Conservation (phyloP, 2,113 vertebrate species). For the Notarius quadriscutis region DNA sequence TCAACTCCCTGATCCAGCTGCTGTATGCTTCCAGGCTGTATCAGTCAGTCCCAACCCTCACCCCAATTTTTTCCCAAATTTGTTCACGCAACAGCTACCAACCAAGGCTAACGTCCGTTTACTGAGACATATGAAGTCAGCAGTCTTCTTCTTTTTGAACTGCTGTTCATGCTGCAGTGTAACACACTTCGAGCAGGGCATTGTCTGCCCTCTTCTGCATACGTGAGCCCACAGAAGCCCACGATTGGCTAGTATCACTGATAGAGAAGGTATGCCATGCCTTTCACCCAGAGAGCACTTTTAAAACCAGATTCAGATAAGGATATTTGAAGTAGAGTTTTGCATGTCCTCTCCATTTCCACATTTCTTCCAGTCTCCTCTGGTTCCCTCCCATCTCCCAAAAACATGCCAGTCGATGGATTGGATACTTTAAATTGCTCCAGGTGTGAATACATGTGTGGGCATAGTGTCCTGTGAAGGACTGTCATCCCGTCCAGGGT, state of each 20-base stretch:
- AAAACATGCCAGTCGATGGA: not conserved
- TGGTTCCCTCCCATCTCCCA: not conserved
- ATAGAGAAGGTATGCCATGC: not conserved
- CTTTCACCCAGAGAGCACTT: not conserved
- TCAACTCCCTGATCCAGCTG: not conserved
- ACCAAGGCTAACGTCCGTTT: not conserved
- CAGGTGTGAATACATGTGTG: not conserved
- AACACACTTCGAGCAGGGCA: not conserved
- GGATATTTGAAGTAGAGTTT: too few relatives aligned
- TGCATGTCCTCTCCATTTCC: not conserved
- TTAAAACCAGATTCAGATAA: not conserved
- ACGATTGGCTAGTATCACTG: not conserved
- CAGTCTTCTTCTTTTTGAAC: not conserved
- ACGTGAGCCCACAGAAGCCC: not conserved
- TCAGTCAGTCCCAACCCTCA: too few relatives aligned
- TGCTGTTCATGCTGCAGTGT: not conserved
- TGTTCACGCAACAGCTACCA: not conserved
- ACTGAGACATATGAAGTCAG: not conserved
- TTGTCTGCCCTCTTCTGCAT: not conserved
- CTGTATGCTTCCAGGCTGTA: too few relatives aligned
- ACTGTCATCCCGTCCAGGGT: not conserved
- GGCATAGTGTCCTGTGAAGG: not conserved
- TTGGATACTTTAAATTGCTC: not conserved
- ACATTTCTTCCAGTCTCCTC: not conserved
- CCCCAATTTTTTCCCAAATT: not conserved